phyloP scores from a whole-genome alignment of 2,113 vertebrate species.

The Telmatochromis sp. region DNA sequence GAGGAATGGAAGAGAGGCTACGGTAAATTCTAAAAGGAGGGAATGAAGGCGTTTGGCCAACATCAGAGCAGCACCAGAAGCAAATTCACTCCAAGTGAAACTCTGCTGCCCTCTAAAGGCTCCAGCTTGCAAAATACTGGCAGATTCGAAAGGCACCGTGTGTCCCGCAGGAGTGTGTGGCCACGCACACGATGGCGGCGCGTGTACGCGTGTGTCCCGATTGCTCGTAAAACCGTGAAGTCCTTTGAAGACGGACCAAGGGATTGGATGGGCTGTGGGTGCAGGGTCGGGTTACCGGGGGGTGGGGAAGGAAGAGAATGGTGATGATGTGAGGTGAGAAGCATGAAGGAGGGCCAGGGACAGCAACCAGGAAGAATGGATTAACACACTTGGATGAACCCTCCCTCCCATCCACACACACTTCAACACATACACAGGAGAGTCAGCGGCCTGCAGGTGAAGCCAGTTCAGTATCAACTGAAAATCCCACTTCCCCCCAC shows the following conservation, averaged over 20 bases:
- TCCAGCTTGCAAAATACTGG: not conserved
- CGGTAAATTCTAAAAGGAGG: not conserved
- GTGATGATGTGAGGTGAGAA: conserved; percentile 38
- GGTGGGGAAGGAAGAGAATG: conserved; percentile 19
- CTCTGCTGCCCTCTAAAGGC: conserved; percentile 64
- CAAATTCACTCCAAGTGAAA: not conserved
- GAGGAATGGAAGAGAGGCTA: not conserved
- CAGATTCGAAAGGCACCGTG: not conserved
- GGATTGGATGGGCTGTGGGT: conserved; percentile 18
- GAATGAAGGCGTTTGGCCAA: not conserved
- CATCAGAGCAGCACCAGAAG: not conserved
- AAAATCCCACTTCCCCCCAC: not conserved
- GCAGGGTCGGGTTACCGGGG: conserved; percentile 8
- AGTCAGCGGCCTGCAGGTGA: not conserved
- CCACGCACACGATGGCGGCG: not conserved
- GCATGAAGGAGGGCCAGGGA: conserved; percentile 38
- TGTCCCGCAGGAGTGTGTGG: not conserved
- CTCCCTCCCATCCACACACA: not conserved
- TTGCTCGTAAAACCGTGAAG: conserved; percentile 39
- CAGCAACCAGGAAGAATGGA: conserved; percentile 41
- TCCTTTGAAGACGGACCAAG: conserved; percentile 34
- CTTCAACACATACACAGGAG: not conserved
- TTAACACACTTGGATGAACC: conserved; percentile 33
- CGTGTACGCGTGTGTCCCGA: not conserved
- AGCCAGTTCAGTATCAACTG: not conserved